Conservation (phyloP, 2,113 vertebrate species). For the Leptodactylus fuscus region DNA sequence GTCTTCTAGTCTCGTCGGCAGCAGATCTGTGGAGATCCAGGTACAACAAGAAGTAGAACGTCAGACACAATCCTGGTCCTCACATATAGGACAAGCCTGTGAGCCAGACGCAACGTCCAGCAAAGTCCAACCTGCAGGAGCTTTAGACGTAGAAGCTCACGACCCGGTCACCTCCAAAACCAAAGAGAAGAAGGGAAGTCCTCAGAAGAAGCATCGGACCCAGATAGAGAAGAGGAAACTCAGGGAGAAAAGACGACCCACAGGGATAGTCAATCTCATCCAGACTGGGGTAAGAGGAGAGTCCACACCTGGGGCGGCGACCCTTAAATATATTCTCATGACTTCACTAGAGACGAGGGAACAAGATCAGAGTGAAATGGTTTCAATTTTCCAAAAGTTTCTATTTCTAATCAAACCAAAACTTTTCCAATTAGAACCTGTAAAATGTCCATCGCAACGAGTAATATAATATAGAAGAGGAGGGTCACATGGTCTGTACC, state of each 20-base stretch:
- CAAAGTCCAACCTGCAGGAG: not conserved
- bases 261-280: conserved; percentile 49
- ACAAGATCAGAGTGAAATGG: no score
- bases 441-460: no score
- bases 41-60: conserved; percentile 28
- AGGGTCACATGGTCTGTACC: no score
- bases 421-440: no score
- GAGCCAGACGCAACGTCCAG: not conserved
- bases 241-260: conserved; percentile 56
- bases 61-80: not conserved
- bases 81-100: not conserved
- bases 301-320: no score
- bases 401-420: no score
- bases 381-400: no score
- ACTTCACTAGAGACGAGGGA: no score
- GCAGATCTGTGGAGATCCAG: conserved; percentile 24
- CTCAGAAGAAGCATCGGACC: conserved; percentile 49
- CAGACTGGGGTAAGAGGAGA: conserved; percentile 4
- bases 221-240: conserved; percentile 58
- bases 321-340: not conserved
- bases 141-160: conserved; percentile 8
- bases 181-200: conserved; percentile 49
- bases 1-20: conserved; percentile 28
- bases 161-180: conserved; percentile 3
- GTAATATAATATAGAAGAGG: no score